A percentile compares a stretch with the other conserved stretches of the same genome.
These are phyloP conservation scores for Sebastes hopkinsi DNA, from an alignment of 2,797 vertebrate genomes.

Conservation along the genomic window DNA sequence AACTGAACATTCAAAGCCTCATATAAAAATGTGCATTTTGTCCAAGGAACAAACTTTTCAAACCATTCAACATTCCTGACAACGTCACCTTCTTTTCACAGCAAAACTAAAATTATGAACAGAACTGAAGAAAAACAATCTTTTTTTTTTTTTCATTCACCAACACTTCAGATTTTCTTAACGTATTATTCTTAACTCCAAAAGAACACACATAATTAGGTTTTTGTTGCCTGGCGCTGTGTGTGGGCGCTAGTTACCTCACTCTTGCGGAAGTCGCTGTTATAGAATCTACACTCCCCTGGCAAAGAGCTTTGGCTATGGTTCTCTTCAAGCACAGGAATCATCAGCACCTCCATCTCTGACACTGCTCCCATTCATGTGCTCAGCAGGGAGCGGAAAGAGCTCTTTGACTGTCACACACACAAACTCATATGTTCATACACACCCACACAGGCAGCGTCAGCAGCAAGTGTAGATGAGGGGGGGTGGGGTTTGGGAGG, in stretches of 20 bases:
- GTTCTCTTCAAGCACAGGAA: slow-evolving; percentile 80
- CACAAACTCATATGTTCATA: slow-evolving; percentile 54
- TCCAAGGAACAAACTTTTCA: not conserved
- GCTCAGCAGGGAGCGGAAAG: slow-evolving; percentile 62
- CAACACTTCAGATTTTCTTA: slow-evolving; percentile 4
- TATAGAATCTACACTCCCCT: slow-evolving; percentile 79
- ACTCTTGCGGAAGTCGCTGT: slow-evolving; percentile 78
- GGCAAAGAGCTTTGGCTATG: slow-evolving; percentile 72
- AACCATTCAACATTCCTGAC: not conserved
- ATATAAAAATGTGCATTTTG: not conserved
- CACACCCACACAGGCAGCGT: slow-evolving; percentile 74
- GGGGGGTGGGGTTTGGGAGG: not conserved
- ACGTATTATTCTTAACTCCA: slow-evolving; percentile 5
- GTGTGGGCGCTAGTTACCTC: slow-evolving; percentile 78
- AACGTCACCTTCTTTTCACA: not conserved
- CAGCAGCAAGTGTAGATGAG: slow-evolving; percentile 62
- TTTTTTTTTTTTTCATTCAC: not conserved
- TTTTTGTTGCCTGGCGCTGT: slow-evolving; percentile 45
- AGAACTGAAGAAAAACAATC: not conserved
- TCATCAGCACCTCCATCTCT: slow-evolving; percentile 80
- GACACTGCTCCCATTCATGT: slow-evolving; percentile 78
- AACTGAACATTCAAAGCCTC: not conserved
- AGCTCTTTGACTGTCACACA: slow-evolving; percentile 72
- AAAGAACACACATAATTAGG: not conserved
- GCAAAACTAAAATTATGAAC: not conserved